Evolutionary conservation across 2,888 invertebrate species (phyloP), one percentile per base, ranked within the genome.

Genomic region (Tinea semifulvella): DNA sequence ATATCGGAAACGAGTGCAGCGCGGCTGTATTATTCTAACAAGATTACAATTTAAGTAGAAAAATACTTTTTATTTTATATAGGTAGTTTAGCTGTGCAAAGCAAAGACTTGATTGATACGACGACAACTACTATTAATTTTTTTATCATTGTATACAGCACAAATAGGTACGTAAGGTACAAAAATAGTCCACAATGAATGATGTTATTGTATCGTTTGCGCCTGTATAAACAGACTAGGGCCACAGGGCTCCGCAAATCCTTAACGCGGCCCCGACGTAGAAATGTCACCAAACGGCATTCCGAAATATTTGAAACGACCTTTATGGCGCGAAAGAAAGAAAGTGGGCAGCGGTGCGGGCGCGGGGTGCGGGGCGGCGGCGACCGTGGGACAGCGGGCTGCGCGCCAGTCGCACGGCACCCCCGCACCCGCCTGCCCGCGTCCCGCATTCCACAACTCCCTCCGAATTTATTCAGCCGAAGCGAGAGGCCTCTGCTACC

Each of bases 341-440:
- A 80, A 79, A 79, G 79, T 77, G 76, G 56, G 44, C 40, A 20
- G 25, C 19, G 42, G 42, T 27, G 47, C 18, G 45, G 45, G 46
- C 27, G 60, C 57, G 56, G 65, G 63, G 64, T 63, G 52, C 61
- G 53, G 49, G 49, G 54, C 59, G 61, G 47, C 60, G 68, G 61
- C 67, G 76, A 72, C 76, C 73, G 75, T 79, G 84, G 84, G 84
- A 82, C 75, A 77, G 74, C 63, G 66, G 65, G 65, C 80, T 75
- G 82, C 84, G 84, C 85, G 85, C 84, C 84, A 85, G 85, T 85
- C 85, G 85, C 85, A 85, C 84, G 84, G 80, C 84, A 82, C 79
- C 75, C 76, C 73, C 74, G 72, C 72, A 65, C 60, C 50, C 61
- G 64, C 60, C 57, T 54, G 57, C 50, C 63, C 63, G 63, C 70